Percentiles rank a stretch among this genome's conserved stretches.
phyloP scores from a whole-genome alignment of 1,140 invertebrate species.

The Doryteuthis pealeii region DNA sequence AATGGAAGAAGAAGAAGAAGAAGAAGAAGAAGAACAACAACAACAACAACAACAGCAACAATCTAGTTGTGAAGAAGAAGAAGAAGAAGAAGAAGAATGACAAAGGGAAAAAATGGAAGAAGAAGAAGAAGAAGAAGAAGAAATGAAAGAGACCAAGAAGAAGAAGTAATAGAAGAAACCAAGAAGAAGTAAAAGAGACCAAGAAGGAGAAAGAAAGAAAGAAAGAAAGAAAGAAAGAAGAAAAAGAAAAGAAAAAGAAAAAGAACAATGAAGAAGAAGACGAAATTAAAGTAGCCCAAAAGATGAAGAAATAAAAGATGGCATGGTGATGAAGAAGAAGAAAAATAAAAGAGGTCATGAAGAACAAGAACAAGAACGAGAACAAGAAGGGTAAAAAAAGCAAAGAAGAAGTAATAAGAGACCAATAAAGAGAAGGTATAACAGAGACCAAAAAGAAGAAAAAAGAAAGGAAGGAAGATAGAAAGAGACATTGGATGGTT shows the following conservation, averaged over 20 bases:
- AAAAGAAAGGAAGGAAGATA: background rate
- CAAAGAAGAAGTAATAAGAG: background rate
- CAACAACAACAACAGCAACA: too few relatives aligned
- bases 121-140: slow-evolving; percentile 2
- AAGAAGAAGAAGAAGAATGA: background rate
- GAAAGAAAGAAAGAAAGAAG: background rate
- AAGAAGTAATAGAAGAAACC: background rate
- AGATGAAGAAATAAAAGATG: too few relatives aligned
- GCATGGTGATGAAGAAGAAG: slow-evolving; percentile 2
- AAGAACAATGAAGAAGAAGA: too few relatives aligned
- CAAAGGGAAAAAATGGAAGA: background rate
- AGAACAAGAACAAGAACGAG: background rate
- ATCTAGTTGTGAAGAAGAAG: background rate
- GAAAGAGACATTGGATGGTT: too few relatives aligned
- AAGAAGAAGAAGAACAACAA: too few relatives aligned
- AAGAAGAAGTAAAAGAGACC: background rate
- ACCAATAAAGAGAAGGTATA: background rate
- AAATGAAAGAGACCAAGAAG: background rate
- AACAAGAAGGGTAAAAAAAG: background rate
- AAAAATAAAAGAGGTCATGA: background rate
- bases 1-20: too few relatives aligned
- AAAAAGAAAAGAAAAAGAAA: background rate
- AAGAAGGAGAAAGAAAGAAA: background rate
- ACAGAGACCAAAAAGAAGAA: background rate
- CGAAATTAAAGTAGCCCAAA: too few relatives aligned